Percentiles rank a stretch among this genome's conserved stretches.
These are phyloP conservation scores for Nomia melanderi DNA, from an alignment of 1,140 invertebrate species.

Conservation along the genomic window DNA sequence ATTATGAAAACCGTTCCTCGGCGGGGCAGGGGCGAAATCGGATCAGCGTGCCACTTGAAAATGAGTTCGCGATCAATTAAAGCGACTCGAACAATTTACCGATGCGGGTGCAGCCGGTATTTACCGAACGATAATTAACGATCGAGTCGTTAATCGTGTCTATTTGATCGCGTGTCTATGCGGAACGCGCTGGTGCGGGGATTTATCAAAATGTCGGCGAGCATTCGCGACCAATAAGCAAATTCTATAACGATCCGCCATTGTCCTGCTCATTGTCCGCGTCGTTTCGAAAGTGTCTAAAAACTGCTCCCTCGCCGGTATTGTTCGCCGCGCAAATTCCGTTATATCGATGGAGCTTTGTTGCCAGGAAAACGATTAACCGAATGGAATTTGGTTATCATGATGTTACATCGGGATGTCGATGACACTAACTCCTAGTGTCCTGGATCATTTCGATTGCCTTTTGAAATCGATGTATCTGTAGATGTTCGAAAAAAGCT, in stretches of 20 bases:
- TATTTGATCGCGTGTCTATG: conserved; percentile 47
- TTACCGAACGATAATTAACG: conserved; percentile 62
- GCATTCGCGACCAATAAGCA: conserved; percentile 45
- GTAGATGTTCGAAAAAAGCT: no score
- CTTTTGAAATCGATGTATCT: no score
- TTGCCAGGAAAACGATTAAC: no score
- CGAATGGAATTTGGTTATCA: no score
- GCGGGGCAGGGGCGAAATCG: conserved; percentile 22
- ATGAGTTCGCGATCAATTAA: conserved; percentile 56
- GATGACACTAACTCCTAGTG: no score
- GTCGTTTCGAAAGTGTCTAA: neutral
- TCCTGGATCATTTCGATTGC: no score
- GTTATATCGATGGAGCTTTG: no score
- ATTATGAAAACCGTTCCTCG: conserved; percentile 12
- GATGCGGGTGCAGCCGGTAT: conserved; percentile 53
- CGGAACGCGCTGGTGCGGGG: conserved; percentile 13
- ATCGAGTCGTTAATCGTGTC: conserved; percentile 56
- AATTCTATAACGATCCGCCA: conserved; percentile 30
- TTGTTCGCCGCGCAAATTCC: neutral
- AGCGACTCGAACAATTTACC: conserved; percentile 52
- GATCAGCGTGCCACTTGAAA: conserved; percentile 39
- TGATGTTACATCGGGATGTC: no score
- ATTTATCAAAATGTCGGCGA: conserved; percentile 56
- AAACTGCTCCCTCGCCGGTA: neutral
- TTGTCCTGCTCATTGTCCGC: neutral